Evolutionary conservation across 2,113 vertebrate genomes (phyloP).

Genomic region (Ceyx cyanopectus): DNA sequence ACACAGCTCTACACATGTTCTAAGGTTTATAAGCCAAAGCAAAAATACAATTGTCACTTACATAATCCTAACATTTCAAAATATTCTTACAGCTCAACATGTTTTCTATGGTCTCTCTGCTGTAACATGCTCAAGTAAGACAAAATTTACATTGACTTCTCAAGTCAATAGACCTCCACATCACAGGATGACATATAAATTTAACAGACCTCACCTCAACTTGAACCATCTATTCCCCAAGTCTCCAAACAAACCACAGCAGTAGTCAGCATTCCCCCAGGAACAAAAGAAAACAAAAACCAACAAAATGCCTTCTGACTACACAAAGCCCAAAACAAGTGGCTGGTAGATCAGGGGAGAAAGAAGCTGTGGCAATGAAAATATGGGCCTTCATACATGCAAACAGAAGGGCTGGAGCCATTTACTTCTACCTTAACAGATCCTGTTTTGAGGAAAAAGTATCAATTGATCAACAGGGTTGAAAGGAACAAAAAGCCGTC

Average conservation of each 20-base stretch:
- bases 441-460: neutral
- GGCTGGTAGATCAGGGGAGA: neutral
- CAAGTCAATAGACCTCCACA: rapidly evolving
- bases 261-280: neutral
- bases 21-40: neutral
- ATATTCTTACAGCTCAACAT: neutral
- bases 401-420: neutral
- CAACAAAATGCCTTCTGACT: neutral
- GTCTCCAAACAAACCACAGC: conserved; percentile 2
- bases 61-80: neutral
- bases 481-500: neutral
- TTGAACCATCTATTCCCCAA: neutral
- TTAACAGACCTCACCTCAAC: neutral
- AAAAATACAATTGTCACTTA: neutral
- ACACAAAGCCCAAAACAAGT: conserved; percentile 7
- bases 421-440: neutral
- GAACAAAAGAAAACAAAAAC: neutral
- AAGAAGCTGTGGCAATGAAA: neutral
- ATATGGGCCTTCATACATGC: neutral
- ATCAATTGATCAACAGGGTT: rapidly evolving
- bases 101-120: neutral
- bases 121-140: neutral
- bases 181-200: neutral
- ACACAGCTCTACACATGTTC: neutral
- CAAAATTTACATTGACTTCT: neutral